Conservation (phyloP, 2,797 vertebrate genomes). For the Brachymystax lenok region DNA sequence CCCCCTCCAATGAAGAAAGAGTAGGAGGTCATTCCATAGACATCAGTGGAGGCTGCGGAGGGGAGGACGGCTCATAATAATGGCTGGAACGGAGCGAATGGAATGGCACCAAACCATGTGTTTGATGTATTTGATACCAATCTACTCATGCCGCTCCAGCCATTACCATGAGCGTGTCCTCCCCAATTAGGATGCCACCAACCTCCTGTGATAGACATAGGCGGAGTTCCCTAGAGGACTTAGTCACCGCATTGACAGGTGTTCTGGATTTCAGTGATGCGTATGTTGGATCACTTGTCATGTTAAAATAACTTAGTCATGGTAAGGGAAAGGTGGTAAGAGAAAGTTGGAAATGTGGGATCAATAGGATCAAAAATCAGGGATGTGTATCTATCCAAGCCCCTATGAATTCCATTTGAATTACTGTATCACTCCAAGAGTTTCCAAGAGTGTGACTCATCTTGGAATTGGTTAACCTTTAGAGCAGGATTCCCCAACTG, state of each 20-base stretch:
- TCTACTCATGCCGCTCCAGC: no score
- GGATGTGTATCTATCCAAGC: neutral
- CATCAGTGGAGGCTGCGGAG: neutral
- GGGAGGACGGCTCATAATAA: no score
- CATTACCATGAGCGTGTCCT: no score
- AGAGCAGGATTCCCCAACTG: no score
- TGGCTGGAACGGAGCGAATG: no score
- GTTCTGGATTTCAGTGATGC: slow-evolving; percentile 51
- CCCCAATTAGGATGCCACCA: no score
- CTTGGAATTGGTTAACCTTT: neutral
- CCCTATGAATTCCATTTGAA: slow-evolving; percentile 1
- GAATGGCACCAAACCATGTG: no score
- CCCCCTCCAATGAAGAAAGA: neutral
- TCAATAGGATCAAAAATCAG: neutral
- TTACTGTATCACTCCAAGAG: neutral
- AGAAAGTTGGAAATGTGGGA: neutral
- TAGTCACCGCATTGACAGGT: slow-evolving; percentile 32
- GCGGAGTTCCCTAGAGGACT: slow-evolving; percentile 19
- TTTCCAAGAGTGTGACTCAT: neutral
- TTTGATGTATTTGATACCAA: no score
- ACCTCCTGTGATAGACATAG: neutral
- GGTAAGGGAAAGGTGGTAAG: neutral
- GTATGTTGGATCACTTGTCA: slow-evolving; percentile 23
- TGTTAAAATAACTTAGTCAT: neutral
- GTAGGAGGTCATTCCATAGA: slow-evolving; percentile 4